Conservation (phyloP, 92 coral and sea anemone species). For the Paramuricea clavata region DNA sequence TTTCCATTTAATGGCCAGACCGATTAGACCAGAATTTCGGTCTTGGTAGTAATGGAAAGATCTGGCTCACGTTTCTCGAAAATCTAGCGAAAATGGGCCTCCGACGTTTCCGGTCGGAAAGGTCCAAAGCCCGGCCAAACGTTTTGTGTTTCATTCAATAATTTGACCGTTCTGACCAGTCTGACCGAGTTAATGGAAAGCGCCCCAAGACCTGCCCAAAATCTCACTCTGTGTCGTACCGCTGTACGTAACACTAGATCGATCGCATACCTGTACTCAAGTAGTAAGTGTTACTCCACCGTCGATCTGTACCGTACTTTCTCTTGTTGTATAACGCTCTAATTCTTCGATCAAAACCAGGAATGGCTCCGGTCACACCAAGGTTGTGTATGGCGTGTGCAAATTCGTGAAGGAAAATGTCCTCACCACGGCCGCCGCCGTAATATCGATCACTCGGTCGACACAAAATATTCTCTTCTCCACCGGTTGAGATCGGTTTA, state of each 20-base stretch:
- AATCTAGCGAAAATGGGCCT: too few relatives aligned
- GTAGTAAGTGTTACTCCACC: slow-evolving; percentile 28
- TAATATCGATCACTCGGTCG: slow-evolving; percentile 42
- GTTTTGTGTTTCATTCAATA: too few relatives aligned
- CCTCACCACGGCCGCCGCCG: slow-evolving; percentile 41
- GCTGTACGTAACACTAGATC: background rate
- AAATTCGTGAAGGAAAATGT: slow-evolving; percentile 40
- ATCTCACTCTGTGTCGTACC: background rate
- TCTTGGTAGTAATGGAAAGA: too few relatives aligned
- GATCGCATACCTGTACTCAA: slow-evolving; percentile 27
- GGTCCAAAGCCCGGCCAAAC: too few relatives aligned
- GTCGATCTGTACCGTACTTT: slow-evolving; percentile 5
- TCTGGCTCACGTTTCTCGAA: too few relatives aligned
- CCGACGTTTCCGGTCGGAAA: too few relatives aligned
- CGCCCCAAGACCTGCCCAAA: too few relatives aligned
- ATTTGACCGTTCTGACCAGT: too few relatives aligned
- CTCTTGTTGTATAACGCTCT: slow-evolving; percentile 7
- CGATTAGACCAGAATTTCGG: too few relatives aligned
- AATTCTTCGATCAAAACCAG: slow-evolving; percentile 19
- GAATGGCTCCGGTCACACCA: slow-evolving; percentile 66
- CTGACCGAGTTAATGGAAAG: too few relatives aligned
- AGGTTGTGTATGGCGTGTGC: slow-evolving; percentile 44
- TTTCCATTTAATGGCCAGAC: too few relatives aligned
- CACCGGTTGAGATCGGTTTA: slow-evolving; percentile 44
- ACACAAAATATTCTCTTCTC: slow-evolving; percentile 49